Conservation (phyloP, 2,113 vertebrate species). For the Neolamprologus caudopunctatus region DNA sequence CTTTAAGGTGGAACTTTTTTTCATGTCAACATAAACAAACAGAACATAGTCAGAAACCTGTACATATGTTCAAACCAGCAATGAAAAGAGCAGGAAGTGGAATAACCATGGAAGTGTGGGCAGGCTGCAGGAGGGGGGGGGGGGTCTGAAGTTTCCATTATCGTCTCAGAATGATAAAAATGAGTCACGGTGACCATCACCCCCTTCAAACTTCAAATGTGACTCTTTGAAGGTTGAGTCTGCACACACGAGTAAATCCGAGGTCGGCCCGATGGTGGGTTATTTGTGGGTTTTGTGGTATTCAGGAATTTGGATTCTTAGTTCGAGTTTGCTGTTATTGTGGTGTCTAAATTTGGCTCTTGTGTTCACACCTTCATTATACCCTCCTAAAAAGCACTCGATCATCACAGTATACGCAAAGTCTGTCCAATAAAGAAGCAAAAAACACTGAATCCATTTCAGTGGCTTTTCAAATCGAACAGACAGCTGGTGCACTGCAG, state of each 20-base stretch:
- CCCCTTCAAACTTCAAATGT: background rate
- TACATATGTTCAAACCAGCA: background rate
- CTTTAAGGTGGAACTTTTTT: background rate
- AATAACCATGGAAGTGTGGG: background rate
- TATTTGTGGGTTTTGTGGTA: background rate
- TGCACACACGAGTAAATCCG: background rate
- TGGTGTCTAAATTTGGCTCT: background rate
- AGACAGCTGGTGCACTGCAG: rapidly evolving
- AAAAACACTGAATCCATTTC: background rate
- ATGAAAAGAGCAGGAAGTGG: background rate
- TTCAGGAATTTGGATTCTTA: background rate
- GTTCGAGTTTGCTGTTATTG: background rate
- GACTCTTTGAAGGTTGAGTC: background rate
- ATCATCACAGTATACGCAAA: background rate
- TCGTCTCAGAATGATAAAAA: background rate
- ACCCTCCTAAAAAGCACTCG: background rate
- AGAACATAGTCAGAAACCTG: background rate
- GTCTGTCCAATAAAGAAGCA: background rate
- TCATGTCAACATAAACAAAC: background rate
- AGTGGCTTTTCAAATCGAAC: background rate
- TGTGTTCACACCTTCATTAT: background rate
- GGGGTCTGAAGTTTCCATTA: background rate
- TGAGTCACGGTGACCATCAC: background rate
- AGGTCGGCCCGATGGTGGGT: background rate
- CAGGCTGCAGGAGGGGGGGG: background rate